These are phyloP conservation scores for Atherinomorus stipes DNA, from an alignment of 2,113 vertebrate species.

Conservation along the genomic window DNA sequence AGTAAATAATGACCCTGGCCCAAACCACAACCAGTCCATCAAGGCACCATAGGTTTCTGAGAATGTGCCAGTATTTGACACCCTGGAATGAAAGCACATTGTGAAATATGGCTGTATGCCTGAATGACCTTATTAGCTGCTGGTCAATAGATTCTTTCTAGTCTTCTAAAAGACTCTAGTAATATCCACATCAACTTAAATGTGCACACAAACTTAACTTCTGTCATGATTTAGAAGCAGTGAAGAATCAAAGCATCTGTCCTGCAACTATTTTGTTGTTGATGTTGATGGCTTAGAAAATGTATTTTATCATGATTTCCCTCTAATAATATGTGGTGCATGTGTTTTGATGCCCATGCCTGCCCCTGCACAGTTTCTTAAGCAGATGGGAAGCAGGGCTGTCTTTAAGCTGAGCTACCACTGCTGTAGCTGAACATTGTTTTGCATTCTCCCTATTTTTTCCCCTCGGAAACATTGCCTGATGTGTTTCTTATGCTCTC, in stretches of 20 bases:
- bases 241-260: slow-evolving; percentile 14
- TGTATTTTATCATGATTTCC: slow-evolving; percentile 42
- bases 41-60: neutral
- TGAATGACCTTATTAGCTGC: neutral
- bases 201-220: neutral
- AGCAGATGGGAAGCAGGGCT: slow-evolving; percentile 52
- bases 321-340: slow-evolving; percentile 30
- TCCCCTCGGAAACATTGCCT: slow-evolving; percentile 15
- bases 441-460: slow-evolving; percentile 2
- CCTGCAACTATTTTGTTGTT: slow-evolving; percentile 2
- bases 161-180: neutral
- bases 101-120: too few species aligned
- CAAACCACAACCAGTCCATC: neutral
- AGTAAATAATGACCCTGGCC: neutral
- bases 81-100: neutral
- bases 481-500: neutral
- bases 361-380: slow-evolving; percentile 35
- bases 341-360: slow-evolving; percentile 46
- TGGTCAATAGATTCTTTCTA: neutral
- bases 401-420: slow-evolving; percentile 40
- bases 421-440: neutral
- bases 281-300: slow-evolving; percentile 44
- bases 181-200: slow-evolving; percentile 2
- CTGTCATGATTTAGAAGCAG: neutral
- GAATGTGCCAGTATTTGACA: neutral